Conservation (phyloP, 2,888 invertebrate genomes). For the Meganola albula region DNA sequence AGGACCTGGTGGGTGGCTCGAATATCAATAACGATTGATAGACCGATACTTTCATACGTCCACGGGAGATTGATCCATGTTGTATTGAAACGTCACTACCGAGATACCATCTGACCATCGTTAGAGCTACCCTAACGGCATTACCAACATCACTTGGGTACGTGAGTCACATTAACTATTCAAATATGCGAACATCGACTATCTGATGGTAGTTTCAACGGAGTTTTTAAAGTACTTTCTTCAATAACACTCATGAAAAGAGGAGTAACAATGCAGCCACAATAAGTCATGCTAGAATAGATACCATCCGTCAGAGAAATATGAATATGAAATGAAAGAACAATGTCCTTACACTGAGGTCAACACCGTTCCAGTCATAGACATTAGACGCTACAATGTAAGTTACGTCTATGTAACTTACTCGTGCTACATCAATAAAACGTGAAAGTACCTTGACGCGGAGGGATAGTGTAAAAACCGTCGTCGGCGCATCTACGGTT, state of each 20-base stretch:
- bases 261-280: slow-evolving; percentile 50
- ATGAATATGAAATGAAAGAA: slow-evolving; percentile 40
- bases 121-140: slow-evolving; percentile 50
- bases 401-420: slow-evolving; percentile 37
- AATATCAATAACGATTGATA: slow-evolving; percentile 47
- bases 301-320: slow-evolving; percentile 38
- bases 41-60: slow-evolving; percentile 45
- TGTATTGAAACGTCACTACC: slow-evolving; percentile 73
- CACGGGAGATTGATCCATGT: slow-evolving; percentile 53
- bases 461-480: slow-evolving; percentile 48
- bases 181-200: slow-evolving; percentile 61
- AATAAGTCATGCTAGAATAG: slow-evolving; percentile 38
- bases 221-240: slow-evolving; percentile 46
- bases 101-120: slow-evolving; percentile 66
- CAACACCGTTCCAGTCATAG: slow-evolving; percentile 36
- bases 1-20: slow-evolving; percentile 36
- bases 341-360: slow-evolving; percentile 23
- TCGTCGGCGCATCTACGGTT: slow-evolving; percentile 48
- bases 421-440: slow-evolving; percentile 56
- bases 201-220: slow-evolving; percentile 56
- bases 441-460: slow-evolving; percentile 22
- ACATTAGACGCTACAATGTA: slow-evolving; percentile 50
- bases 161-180: slow-evolving; percentile 61
- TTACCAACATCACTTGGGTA: slow-evolving; percentile 40
- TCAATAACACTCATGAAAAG: slow-evolving; percentile 47